Evolutionary conservation across 2,797 vertebrate species (phyloP).

Genomic region (Chromobotia macracanthus): DNA sequence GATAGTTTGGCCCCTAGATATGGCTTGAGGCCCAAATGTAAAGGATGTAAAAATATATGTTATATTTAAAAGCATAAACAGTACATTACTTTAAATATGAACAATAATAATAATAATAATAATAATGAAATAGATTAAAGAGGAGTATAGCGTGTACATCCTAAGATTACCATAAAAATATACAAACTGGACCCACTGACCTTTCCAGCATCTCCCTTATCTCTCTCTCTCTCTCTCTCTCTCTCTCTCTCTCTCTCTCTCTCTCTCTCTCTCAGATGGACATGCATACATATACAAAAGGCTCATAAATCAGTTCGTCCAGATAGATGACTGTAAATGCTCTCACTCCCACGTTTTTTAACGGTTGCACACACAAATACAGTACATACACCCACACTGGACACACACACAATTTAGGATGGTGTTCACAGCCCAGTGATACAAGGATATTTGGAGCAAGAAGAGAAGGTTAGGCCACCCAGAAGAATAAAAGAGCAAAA

Average conservation of each 20-base stretch:
- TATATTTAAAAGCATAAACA: no score
- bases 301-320: constrained; percentile 17
- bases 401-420: constrained; percentile 36
- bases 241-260: no score
- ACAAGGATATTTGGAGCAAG: constrained; percentile 41
- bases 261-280: no score
- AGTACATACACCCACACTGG: constrained; percentile 3
- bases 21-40: no score
- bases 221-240: no score
- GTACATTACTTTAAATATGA: no score
- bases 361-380: constrained; percentile 14
- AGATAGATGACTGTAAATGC: constrained; percentile 19
- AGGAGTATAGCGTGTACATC: not conserved
- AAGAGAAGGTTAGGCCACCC: constrained; percentile 57
- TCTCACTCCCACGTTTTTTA: not conserved
- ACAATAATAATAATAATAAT: no score
- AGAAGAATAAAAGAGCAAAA: constrained; percentile 55
- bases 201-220: not conserved
- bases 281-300: not conserved
- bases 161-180: constrained; percentile 13
- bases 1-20: no score
- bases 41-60: no score
- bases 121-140: no score
- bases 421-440: constrained; percentile 36
- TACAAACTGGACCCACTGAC: not conserved